Evolutionary conservation across 2,888 invertebrate genomes (phyloP), one percentile per base, ranked within the genome.

Genomic region (Anorthoa munda): DNA sequence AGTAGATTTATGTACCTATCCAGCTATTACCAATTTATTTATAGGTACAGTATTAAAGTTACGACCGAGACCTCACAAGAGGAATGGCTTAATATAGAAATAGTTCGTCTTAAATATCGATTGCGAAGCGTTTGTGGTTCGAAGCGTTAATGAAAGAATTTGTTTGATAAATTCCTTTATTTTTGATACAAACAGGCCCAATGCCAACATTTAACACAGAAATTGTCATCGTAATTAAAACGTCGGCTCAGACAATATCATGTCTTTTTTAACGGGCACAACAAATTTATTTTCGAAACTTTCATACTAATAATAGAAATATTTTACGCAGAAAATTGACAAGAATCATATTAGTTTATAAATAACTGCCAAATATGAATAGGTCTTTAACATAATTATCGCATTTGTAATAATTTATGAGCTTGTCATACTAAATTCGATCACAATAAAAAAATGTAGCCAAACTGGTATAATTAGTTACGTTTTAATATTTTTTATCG

Each of bases 81-180:
- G 50, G 84, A 79, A 66, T 55, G 58, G 58, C 65, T 74, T 64
- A 67, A 51, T 69, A 60, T 80, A 80, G 56, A 74, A 76, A 71
- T 71, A 66, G 66, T 69, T 70, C 31, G 26, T 18, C 60, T 75
- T 67, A 77, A 60, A 75, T 79, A 84, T 83, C 74, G 66, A 80
- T 85, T 85, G 75, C 82, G 71, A 81, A 87, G 81, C 76, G 67
- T 70, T 68, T 73, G 53, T 85, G 75, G 77, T 82, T 81, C 79
- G 79, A 74, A 78, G 81, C 81, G 87, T 87, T 88, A 86, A 86
- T 83, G 82, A 77, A 88, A 86, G 75, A 87, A 86, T 87, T 75
- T 83, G 80, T 85, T 84, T 73, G 83, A 79, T 75, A 79, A 82
- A 86, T 88, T 87, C 70, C 79, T 80, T 87, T 89, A 89, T 91